Evolutionary conservation across 2,113 vertebrate species (phyloP).

Genomic region (Pluvianellus socialis): DNA sequence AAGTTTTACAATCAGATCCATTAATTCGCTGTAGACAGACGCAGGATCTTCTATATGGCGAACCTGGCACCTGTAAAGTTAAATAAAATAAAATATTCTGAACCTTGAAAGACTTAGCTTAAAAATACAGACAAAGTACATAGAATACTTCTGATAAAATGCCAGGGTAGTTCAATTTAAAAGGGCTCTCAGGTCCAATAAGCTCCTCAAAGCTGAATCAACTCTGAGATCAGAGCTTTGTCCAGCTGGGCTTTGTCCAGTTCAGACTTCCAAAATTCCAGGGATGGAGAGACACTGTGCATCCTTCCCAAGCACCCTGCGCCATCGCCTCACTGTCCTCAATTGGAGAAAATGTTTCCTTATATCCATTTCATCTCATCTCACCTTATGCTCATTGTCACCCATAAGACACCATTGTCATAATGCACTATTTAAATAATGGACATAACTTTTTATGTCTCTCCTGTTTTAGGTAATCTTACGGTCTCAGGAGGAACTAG

Average conservation of each 20-base stretch:
- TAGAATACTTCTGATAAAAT: neutral
- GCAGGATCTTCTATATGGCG: slow-evolving; percentile 86
- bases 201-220: neutral
- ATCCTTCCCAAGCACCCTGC: neutral
- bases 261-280: neutral
- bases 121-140: neutral
- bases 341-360: neutral
- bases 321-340: neutral
- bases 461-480: neutral
- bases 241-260: neutral
- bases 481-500: neutral
- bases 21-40: slow-evolving; percentile 89
- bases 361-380: neutral
- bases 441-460: neutral
- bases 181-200: neutral
- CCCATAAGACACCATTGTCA: neutral
- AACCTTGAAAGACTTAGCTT: neutral
- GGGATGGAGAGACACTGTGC: neutral
- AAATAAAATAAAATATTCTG: neutral
- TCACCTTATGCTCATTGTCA: neutral
- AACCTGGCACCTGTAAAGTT: slow-evolving; percentile 85
- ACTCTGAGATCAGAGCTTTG: neutral
- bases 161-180: neutral
- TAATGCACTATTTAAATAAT: neutral
- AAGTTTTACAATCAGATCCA: slow-evolving; percentile 95